Conservation (phyloP, 1,140 invertebrate genomes). For the Nautilus pompilius region DNA sequence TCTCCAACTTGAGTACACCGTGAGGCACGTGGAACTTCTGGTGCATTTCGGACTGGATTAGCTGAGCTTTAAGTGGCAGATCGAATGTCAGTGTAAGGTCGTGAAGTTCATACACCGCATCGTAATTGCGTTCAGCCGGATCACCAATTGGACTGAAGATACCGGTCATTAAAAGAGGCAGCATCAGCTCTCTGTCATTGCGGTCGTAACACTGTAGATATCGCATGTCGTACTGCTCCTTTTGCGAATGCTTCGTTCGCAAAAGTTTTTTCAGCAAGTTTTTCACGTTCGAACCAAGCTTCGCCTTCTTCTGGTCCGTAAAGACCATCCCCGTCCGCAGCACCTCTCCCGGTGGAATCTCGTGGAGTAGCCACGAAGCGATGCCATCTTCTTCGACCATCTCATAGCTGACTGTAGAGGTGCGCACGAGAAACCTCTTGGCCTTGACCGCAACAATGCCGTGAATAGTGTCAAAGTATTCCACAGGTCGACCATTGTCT, state of each 20-base stretch:
- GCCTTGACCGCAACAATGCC: slow-evolving; percentile 40
- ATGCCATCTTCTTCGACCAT: slow-evolving; percentile 35
- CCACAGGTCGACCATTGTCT: slow-evolving; percentile 43
- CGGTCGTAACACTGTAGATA: slow-evolving; percentile 46
- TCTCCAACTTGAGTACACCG: slow-evolving; percentile 34
- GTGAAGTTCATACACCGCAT: slow-evolving; percentile 46
- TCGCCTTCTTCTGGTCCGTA: slow-evolving; percentile 43
- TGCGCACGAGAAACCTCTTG: slow-evolving; percentile 39
- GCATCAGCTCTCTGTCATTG: slow-evolving; percentile 38
- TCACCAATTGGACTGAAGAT: slow-evolving; percentile 49
- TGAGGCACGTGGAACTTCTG: slow-evolving; percentile 16
- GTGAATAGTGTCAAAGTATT: slow-evolving; percentile 46
- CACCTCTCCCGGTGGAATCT: slow-evolving; percentile 40
- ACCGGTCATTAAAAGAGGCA: slow-evolving; percentile 46
- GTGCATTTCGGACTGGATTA: slow-evolving; percentile 25
- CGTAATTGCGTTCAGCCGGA: slow-evolving; percentile 31
- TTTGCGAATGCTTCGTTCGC: slow-evolving; percentile 23
- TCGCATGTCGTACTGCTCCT: slow-evolving; percentile 45
- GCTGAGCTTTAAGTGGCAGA: slow-evolving; percentile 39
- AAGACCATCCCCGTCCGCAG: slow-evolving; percentile 43
- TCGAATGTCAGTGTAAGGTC: slow-evolving; percentile 43
- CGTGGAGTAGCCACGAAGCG: slow-evolving; percentile 39
- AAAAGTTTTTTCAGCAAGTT: slow-evolving; percentile 38
- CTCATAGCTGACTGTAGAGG: slow-evolving; percentile 42
- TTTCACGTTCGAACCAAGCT: slow-evolving; percentile 15